Conservation (phyloP, 1,140 invertebrate species). For the Caenorhabditis inopinata region DNA sequence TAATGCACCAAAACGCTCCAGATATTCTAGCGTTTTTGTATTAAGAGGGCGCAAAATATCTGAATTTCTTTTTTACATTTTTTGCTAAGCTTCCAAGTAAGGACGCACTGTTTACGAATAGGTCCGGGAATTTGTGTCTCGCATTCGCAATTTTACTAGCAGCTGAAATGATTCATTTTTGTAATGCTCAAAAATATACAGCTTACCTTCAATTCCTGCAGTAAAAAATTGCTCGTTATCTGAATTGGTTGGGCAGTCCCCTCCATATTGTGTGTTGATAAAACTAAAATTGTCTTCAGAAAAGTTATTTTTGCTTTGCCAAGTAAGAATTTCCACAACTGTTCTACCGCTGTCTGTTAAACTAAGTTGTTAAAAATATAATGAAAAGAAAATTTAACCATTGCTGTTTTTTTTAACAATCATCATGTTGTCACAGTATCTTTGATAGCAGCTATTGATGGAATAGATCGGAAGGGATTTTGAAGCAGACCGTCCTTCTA, state of each 20-base stretch:
- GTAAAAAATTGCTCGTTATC: not conserved
- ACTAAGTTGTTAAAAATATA: too few relatives aligned
- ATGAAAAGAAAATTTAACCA: too few relatives aligned
- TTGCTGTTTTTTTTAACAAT: not conserved
- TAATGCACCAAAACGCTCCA: not conserved
- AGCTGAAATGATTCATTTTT: not conserved
- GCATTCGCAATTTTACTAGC: not conserved
- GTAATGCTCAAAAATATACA: too few relatives aligned
- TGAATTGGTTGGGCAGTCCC: not conserved
- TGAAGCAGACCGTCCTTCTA: not conserved
- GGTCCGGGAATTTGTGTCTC: not conserved
- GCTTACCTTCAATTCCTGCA: not conserved
- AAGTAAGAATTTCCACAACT: too few relatives aligned
- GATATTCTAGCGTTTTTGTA: not conserved
- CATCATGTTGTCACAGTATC: not conserved
- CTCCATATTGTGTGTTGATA: not conserved
- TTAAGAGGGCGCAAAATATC: not conserved
- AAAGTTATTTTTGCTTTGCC: not conserved
- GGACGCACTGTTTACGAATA: not conserved
- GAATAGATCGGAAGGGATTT: not conserved
- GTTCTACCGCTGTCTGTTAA: too few relatives aligned
- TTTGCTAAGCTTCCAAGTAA: not conserved
- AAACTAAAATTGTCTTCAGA: not conserved
- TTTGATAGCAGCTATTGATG: not conserved
- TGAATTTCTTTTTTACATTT: not conserved